Percentiles rank a stretch among this genome's conserved stretches.
These are phyloP conservation scores for Peribatodes rhomboidaria DNA, from an alignment of 2,888 invertebrate genomes.

Conservation along the genomic window DNA sequence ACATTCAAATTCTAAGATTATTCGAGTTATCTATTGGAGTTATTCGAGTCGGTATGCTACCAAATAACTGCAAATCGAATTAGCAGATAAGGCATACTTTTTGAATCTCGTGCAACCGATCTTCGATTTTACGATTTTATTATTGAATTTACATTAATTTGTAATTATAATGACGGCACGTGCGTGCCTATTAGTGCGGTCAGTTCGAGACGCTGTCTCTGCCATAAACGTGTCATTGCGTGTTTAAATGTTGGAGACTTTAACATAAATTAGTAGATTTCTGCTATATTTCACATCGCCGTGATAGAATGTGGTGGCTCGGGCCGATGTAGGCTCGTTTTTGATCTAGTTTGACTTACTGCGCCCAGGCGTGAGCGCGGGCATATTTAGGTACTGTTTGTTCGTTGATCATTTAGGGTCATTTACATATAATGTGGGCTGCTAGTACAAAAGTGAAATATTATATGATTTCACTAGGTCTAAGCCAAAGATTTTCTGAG, in stretches of 20 bases:
- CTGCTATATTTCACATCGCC: constrained; percentile 43
- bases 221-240: constrained; percentile 43
- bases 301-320: constrained; percentile 36
- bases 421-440: too few relatives aligned
- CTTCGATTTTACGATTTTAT: constrained; percentile 42
- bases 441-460: too few relatives aligned
- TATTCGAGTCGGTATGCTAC: constrained; percentile 13
- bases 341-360: constrained; percentile 1
- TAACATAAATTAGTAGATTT: constrained; percentile 47
- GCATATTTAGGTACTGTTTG: neutral
- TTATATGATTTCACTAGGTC: too few relatives aligned
- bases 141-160: constrained; percentile 47
- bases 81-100: constrained; percentile 20
- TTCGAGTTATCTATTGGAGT: constrained; percentile 6
- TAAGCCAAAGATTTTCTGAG: too few relatives aligned
- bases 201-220: constrained; percentile 23
- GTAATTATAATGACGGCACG: constrained; percentile 47
- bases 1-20: constrained; percentile 19
- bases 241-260: constrained; percentile 36
- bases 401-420: neutral
- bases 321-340: constrained; percentile 14
- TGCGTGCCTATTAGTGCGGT: constrained; percentile 30
- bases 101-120: constrained; percentile 14
- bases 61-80: constrained; percentile 30
- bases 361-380: too few relatives aligned